Conservation (phyloP, 2,888 invertebrate species). For the Chrysina gloriosa region DNA sequence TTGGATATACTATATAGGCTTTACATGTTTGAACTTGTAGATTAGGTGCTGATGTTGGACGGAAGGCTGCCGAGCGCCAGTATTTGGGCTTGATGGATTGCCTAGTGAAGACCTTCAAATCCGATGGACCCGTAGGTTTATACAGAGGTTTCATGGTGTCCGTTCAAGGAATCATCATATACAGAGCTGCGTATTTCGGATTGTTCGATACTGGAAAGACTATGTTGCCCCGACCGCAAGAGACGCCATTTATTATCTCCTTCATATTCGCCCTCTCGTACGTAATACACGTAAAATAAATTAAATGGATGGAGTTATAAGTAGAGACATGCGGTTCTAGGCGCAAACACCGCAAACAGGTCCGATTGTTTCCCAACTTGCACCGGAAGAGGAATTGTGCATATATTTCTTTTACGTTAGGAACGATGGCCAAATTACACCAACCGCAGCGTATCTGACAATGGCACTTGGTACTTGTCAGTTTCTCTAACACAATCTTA, state of each 20-base stretch:
- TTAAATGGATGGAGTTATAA: no score
- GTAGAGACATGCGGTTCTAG: no score
- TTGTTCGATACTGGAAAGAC: constrained; percentile 96
- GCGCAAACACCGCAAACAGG: no score
- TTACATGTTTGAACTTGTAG: constrained; percentile 50
- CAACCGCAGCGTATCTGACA: no score
- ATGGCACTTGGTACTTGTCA: no score
- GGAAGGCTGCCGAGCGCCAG: constrained; percentile 82
- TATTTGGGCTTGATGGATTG: constrained; percentile 92
- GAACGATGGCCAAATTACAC: no score
- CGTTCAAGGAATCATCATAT: constrained; percentile 96
- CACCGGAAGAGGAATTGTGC: no score
- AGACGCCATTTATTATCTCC: constrained; percentile 89
- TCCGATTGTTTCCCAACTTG: no score
- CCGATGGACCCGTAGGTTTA: constrained; percentile 86
- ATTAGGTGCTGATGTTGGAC: constrained; percentile 85
- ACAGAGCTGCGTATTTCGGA: constrained; percentile 95
- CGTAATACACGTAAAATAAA: no score
- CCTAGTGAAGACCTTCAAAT: constrained; percentile 84
- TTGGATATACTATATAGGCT: neutral
- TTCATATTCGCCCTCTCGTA: constrained; percentile 97
- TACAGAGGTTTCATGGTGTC: constrained; percentile 96
- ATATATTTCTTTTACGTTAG: no score
- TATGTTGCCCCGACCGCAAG: constrained; percentile 92
- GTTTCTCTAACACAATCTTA: no score